These are phyloP conservation scores for Halichoeres trimaculatus DNA, from an alignment of 2,113 vertebrate species.

Conservation along the genomic window DNA sequence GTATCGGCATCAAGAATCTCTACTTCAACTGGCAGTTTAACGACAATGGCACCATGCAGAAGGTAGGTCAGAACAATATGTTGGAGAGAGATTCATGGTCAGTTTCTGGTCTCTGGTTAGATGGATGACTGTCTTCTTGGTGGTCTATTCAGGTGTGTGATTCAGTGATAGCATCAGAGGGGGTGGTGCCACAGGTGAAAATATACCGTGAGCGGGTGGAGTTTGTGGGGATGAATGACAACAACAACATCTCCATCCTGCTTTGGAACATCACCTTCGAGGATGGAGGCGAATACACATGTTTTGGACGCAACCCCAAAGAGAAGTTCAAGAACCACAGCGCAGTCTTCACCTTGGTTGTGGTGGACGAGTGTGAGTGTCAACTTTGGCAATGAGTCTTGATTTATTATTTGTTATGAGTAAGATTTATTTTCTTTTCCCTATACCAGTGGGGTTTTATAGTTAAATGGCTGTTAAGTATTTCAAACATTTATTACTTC, in stretches of 20 bases:
- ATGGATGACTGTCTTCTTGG: constrained; percentile 19
- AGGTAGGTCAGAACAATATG: constrained; percentile 69
- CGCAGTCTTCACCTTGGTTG: constrained; percentile 86
- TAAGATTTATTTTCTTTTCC: neutral
- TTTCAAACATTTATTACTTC: too few relatives aligned
- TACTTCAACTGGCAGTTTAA: constrained; percentile 89
- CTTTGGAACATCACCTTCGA: constrained; percentile 90
- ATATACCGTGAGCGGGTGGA: constrained; percentile 82
- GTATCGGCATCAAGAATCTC: constrained; percentile 90
- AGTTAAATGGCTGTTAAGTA: neutral
- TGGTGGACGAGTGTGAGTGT: constrained; percentile 90
- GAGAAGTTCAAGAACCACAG: constrained; percentile 87
- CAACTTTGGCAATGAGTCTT: neutral
- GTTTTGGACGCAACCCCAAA: constrained; percentile 91
- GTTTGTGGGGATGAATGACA: constrained; percentile 83
- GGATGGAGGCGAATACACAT: constrained; percentile 90
- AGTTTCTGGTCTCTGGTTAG: neutral
- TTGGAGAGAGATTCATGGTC: neutral
- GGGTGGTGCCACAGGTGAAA: constrained; percentile 37
- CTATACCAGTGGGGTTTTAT: neutral
- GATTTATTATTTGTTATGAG: neutral
- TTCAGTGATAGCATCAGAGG: constrained; percentile 74
- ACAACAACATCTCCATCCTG: constrained; percentile 90
- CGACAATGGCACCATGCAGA: constrained; percentile 78
- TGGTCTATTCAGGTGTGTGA: constrained; percentile 82